Evolutionary conservation across 1,140 invertebrate genomes (phyloP), one percentile per base, ranked within the genome.

Genomic region (Coptotermes formosanus): DNA sequence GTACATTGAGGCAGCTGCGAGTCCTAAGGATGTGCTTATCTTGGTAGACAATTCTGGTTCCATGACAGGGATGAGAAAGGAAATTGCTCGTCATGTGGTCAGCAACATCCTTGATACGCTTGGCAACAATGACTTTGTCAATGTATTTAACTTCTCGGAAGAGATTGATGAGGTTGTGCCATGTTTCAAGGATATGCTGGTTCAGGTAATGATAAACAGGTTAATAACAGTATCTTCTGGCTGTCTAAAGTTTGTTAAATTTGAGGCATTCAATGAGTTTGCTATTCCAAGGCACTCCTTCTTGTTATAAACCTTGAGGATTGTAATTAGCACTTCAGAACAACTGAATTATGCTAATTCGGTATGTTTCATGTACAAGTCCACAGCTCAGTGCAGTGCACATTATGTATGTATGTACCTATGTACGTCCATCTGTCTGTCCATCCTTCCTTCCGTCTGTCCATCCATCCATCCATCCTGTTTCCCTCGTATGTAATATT

Each of bases 61-160:
- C 59, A 99, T 99, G 98, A 98, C 96, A 69, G 86, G 87, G 38
- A 94, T 97, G 88, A 93, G 97, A 87, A 94, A 96, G 89, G 96
- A 97, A 91, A 99, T 99, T 87, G 98, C 98, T 12, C 95, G 96
- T 89, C 97, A 98, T 89, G 97, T 99, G 30, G 97, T 99, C 69
- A 95, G 96, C 85, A 97, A 97, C 88, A 98, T 99, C 87, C 92
- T 99, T 85, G 98, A 99, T 88, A 99, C 99, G 0, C 94, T 99
- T 38, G 98, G 97, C 86, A 98, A 99, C 91, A 99, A 99, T 91
- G 99, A 99, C 91, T 99, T 97, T 92, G 98, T 99, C 87, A 99
- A 99, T 91, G 96, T 99, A 86, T 96, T 99, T 90, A 95, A 95
- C 81, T 97, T 97, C 92, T 94, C 94, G 86, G 95, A 97, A 86